phyloP scores from a whole-genome alignment of 2,797 vertebrate species.

The Petrocephalus sullivani region DNA sequence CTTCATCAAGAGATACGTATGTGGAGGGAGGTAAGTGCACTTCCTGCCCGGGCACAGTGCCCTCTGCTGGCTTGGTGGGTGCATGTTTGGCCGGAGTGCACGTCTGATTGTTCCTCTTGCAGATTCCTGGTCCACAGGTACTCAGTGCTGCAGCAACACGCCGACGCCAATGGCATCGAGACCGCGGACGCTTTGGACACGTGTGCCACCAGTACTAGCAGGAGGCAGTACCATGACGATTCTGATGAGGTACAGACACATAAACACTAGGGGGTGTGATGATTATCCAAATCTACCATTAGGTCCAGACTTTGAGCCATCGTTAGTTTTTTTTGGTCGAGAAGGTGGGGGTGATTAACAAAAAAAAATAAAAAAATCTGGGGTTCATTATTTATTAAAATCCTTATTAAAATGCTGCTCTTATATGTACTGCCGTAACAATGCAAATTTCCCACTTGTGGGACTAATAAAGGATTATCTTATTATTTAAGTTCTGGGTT shows the following conservation, averaged over 20 bases:
- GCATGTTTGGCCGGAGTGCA: background rate
- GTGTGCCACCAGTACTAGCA: conserved; percentile 27
- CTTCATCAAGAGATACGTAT: conserved; percentile 87
- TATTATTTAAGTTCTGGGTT: background rate
- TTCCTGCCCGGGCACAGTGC: background rate
- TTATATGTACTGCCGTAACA: no score
- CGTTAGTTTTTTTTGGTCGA: background rate
- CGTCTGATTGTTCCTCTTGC: background rate
- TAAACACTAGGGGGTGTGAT: background rate
- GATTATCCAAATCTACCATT: background rate
- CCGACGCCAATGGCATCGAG: conserved; percentile 52
- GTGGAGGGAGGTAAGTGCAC: conserved; percentile 76
- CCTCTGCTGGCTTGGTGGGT: background rate
- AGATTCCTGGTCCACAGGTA: conserved; percentile 69
- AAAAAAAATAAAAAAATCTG: background rate
- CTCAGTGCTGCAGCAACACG: conserved; percentile 60
- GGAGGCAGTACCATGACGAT: conserved; percentile 60
- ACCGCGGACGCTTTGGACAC: conserved; percentile 48
- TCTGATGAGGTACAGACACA: conserved; percentile 58
- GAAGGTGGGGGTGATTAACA: background rate
- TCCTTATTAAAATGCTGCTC: no score
- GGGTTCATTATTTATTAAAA: background rate
- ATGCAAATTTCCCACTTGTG: no score
- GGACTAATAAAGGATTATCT: no score
- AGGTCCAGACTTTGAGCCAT: background rate